Base-by-base conservation (phyloP, 2,797 vertebrate species). In the Pelodytes ibericus region DNA sequence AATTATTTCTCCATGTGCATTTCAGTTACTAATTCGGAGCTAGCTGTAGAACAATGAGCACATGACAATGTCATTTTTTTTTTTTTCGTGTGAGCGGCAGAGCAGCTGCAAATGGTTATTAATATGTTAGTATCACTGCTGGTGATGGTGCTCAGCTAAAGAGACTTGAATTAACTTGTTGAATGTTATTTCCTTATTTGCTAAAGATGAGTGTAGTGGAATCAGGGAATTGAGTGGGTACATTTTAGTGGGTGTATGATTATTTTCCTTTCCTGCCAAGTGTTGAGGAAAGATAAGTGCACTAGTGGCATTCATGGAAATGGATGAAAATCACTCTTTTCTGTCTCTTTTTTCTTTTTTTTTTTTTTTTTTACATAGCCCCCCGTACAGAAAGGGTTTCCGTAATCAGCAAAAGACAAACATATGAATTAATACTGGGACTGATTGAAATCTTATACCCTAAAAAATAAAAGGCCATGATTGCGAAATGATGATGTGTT, bases 191-290 rank as follows among this genome's bases (percentile, higher is more conserved):
- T 64, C 60, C 36, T 58, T 58, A 65, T 71, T 76, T 59, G 33
- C 75, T 41, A 15, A 58, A 71, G 49, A 77, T 57, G 60, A 61
- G 67, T 44, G 36, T 64, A 57, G 51, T 72, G 68, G 53, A 65
- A 72, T 71, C 60, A 72, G 49, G 29, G 27, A 49, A 36, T 27
- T n/a, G 51, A 66, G 53, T 59, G 68, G 39, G 44, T 71, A 59
- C 33, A 27, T 65, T 71, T 61, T 66, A 47, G 68, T 36, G 30
- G 58, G 51, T 53, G 44, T 62, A 68, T 75, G 58, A 75, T 75
- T 72, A 70, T 70, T 69, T 76, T 58, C 49, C 30, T 47, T 56
- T 41, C 49, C 59, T 76, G 67, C 74, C 59, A 76, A 76, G 59
- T 76, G 59, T 29, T 31, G 33, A 44, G 24, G 10, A 41, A 39